phyloP scores from a whole-genome alignment of 2,113 vertebrate species.

The Aspidoscelis tigris region DNA sequence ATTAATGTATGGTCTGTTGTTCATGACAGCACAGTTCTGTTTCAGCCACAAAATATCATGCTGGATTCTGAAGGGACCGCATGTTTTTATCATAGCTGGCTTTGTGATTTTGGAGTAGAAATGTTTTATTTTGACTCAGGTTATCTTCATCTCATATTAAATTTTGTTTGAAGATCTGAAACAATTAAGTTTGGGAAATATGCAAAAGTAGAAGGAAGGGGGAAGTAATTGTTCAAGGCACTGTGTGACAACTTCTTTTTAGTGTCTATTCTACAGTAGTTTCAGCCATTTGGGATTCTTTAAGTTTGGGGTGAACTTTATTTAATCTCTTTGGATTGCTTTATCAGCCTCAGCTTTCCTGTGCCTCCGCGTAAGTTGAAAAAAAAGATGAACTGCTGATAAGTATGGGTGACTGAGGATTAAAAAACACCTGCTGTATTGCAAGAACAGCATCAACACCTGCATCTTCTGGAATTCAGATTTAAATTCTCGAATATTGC shows the following conservation, averaged over 20 bases:
- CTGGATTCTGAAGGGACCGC: not conserved
- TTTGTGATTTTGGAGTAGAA: slow-evolving; percentile 15
- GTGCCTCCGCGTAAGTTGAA: not conserved
- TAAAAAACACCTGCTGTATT: not conserved
- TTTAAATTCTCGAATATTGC: not conserved
- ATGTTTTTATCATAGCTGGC: not conserved
- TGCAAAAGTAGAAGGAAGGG: too few relatives aligned
- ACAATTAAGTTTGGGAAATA: too few relatives aligned
- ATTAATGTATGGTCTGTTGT: not conserved
- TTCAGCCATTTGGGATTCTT: not conserved
- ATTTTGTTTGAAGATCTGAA: too few relatives aligned
- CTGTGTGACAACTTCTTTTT: too few relatives aligned
- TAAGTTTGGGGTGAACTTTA: not conserved
- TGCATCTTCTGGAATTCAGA: not conserved
- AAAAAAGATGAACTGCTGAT: not conserved
- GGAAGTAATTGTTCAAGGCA: too few relatives aligned
- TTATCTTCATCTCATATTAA: too few relatives aligned
- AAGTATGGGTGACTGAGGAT: not conserved
- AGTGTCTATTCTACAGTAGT: too few relatives aligned
- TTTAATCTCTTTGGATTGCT: not conserved
- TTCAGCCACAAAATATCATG: not conserved
- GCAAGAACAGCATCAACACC: not conserved
- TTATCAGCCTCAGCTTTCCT: not conserved
- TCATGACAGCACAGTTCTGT: not conserved
- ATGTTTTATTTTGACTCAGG: too few relatives aligned